Evolutionary conservation across 2,888 invertebrate genomes (phyloP), one percentile per base, ranked within the genome.

Genomic region (Cosmopolites sordidus): DNA sequence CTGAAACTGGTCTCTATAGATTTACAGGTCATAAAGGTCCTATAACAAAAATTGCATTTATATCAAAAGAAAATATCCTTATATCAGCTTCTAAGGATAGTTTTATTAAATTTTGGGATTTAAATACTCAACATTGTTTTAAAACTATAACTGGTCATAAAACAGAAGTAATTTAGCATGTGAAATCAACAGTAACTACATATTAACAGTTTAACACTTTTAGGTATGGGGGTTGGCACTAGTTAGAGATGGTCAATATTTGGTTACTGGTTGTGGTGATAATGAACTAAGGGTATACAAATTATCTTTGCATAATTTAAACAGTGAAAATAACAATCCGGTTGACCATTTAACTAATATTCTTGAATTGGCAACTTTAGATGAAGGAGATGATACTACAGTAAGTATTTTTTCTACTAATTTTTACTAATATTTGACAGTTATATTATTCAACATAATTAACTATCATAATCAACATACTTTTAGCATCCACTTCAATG

Each of bases 81-180:
- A 78, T 93, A 5, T 88, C 90, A 64, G 83, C 88, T 30, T 95
- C 96, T 0, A 95, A 93, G 73, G 99, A 99, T 71, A 89, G 90
- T 6, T 90, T 90, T 71, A 83, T 99, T 0, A 98, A 97, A 73
- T 93, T 99, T 72, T 99, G 98, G 98, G 93, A 98, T 73, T 78
- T 98, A 60, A 88, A 91, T 61, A 93, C 93, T 4, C 90, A 94
- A 65, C 90, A 93, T 68, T 98, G 97, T 72, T 98, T 98, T 68
- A 92, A 91, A 73, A 98, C 98, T 2, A 77, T 99, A 44, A 86
- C 92, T 37, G 95, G 92, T 52, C 89, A 92, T 74, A 82, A 85
- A 66, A 84, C 86, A 59, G 95, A 95, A 78, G 87, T 86, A 75
- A 59, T 65, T 22, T 27, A 6, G 58, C n/a, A n/a, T n/a, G n/a